Evolutionary conservation across 2,888 invertebrate genomes (phyloP), one percentile per base, ranked within the genome.

Genomic region (Metellina segmentata): DNA sequence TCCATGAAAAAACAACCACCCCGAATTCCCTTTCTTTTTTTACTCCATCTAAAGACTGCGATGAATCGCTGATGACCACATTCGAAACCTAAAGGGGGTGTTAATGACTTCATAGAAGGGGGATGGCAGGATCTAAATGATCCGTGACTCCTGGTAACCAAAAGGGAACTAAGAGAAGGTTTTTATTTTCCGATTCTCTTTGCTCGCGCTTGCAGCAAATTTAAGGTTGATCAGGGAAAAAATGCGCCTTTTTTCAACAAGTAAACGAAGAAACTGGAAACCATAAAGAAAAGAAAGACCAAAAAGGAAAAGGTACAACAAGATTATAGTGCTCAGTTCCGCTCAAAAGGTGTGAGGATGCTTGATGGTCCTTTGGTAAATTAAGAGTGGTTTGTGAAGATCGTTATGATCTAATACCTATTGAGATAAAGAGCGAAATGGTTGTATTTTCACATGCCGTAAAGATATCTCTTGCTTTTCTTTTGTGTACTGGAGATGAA

Each of bases 341-440:
- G 70, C 70, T 81, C 51, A 34, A 34, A 13, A 74, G 72, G 53
- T 53, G 53, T 6, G 53, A 53, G 7, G 77, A 6, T 48, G 81
- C 51, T 71, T 78, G 86, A 86, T 86, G 86, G 71, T 71, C 79
- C 72, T 79, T 87, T 81, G 78, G 16, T 19, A 86, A 77, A 77
- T 70, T 81, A 72, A 85, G 90, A 85, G 71, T 74, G 72, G 70
- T 72, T 69, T 79, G 51, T 70, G 82, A 16, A 49, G 75, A 61
- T 85, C 79, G 79, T 90, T 85, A 90, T 90, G 81, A 74, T 79
- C 19, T 70, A 74, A 79, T 90, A 85, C 70, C 16, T 13, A 48
- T 49, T 81, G 85, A 51, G 19, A 79, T 86, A 78, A 79, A 72
- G 69, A 34, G 11, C 19, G 70, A 78, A 85, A 75, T 61, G 61